Percentiles rank a stretch among this genome's conserved stretches.
These are phyloP conservation scores for Scytalopus superciliaris DNA, from an alignment of 2,113 vertebrate genomes.

Conservation along the genomic window DNA sequence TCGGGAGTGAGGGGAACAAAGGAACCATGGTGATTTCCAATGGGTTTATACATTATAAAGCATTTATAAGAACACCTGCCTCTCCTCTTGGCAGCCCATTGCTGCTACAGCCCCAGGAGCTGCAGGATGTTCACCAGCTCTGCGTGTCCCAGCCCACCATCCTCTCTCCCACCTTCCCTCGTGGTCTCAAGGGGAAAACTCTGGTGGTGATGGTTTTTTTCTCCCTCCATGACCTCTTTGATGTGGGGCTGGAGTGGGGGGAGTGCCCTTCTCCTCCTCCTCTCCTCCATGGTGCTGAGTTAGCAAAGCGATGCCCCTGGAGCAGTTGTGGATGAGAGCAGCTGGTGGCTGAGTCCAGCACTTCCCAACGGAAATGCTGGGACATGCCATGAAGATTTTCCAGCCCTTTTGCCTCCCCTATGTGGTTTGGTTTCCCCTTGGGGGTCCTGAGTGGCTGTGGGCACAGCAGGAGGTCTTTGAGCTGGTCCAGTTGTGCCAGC, in stretches of 20 bases:
- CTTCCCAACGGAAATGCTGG: background rate
- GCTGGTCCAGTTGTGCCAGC: background rate
- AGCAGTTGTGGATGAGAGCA: fast-evolving
- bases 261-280: background rate
- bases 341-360: background rate
- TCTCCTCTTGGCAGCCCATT: background rate
- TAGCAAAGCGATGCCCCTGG: background rate
- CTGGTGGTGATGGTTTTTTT: background rate
- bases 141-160: background rate
- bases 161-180: background rate
- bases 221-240: background rate
- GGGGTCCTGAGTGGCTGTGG: background rate
- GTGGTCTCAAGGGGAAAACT: background rate
- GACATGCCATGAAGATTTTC: background rate
- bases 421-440: fast-evolving
- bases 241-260: fast-evolving
- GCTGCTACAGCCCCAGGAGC: fast-evolving
- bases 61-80: slow-evolving; percentile 6
- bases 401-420: background rate
- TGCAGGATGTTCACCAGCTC: background rate
- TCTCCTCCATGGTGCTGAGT: background rate
- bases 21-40: background rate
- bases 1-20: background rate
- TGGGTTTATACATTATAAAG: slow-evolving; percentile 34
- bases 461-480: background rate